Evolutionary conservation across 2,113 vertebrate species (phyloP), one percentile per base, ranked within the genome.

Genomic region (Eurypyga helias): DNA sequence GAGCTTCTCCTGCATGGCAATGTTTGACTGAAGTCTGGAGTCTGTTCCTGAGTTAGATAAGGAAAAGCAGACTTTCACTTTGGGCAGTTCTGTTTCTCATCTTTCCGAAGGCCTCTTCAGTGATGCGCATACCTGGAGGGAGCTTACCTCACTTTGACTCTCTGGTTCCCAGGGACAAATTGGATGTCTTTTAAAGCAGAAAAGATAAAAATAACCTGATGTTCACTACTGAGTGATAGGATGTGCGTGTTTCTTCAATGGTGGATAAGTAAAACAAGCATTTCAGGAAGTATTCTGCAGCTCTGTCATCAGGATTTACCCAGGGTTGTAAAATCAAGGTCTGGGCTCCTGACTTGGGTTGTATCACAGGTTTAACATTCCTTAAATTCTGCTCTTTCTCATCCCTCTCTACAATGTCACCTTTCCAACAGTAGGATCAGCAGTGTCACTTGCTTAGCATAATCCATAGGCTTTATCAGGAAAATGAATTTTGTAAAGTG

Each of bases 101-200:
- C 54, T 67, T 72, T 83, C n/a, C 52, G 60, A 54, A 60, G 25
- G 17, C 25, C 29, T 91, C 11, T 19, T 70, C 41, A 70, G 21
- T 24, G 36, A 57, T 48, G 28, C 9, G 52, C 8, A 7, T 12
- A 70, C n/a, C 1, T 31, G 7, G 4, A 7, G 12, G 11, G 1
- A 75, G 2, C 31, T 71, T 16, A 61, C 14, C 5, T 89, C 17
- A 26, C 13, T 54, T 49, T 55, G 36, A 70, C 25, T 51, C 9
- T 77, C 38, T 55, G 4, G 10, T 48, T 83, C 9, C 46, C 16
- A 4, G 26, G 13, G 10, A 72, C 16, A 87, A 49, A 46, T 1
- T 49, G 18, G 3, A 28, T 70, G 5, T 51, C 11, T 62, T 5
- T 69, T 77, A 65, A 81, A 90, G 54, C 5, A 45, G 20, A 31